Evolutionary conservation across 2,797 vertebrate species (phyloP), one percentile per base, ranked within the genome.

Genomic region (Alfaro cultratus): DNA sequence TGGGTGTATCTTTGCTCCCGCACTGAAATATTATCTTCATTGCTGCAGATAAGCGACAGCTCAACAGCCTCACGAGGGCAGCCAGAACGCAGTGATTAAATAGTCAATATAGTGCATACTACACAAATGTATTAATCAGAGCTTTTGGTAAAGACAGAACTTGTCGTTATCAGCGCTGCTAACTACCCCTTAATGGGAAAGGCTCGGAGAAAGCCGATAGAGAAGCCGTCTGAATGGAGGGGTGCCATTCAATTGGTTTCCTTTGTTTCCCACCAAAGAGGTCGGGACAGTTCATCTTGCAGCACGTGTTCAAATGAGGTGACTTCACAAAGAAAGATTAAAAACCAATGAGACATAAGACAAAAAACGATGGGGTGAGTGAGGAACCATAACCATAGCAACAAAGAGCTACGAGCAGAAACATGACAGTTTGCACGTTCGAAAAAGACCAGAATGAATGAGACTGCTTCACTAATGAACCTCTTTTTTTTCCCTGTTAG

Each of bases 331-430:
- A 82, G 86, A 92, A 87, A 87, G 90, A 94, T 93, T 89, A 90
- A 91, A 94, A 94, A 91, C 89, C 93, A 92, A 89, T 88, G 88
- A 91, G 84, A 83, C 87, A 83, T 86, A 85, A 91, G 81, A 91
- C 91, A 90, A 93, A 93, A 86, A 75, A 36, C 36, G 34, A 43
- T 68, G 36, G 73, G 60, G 57, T 41, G 84, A 87, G 88, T 74
- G 76, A 82, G 86, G 85, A 84, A 84, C 55, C 68, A 92, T 89
- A 93, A 88, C 89, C 93, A 91, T 92, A 82, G 92, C 86, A 94
- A 94, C 90, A 86, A 86, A 80, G 84, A 87, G 76, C 83, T 73
- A 79, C 21, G 80, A 80, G 89, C 73, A 78, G 81, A 82, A 86
- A 91, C 88, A 89, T 80, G 90, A 88, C 90, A 90, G 82, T 88